A percentile compares a stretch with the other conserved stretches of the same genome.
phyloP scores from a whole-genome alignment of 2,888 invertebrate genomes.

The Rhamnusium bicolor region DNA sequence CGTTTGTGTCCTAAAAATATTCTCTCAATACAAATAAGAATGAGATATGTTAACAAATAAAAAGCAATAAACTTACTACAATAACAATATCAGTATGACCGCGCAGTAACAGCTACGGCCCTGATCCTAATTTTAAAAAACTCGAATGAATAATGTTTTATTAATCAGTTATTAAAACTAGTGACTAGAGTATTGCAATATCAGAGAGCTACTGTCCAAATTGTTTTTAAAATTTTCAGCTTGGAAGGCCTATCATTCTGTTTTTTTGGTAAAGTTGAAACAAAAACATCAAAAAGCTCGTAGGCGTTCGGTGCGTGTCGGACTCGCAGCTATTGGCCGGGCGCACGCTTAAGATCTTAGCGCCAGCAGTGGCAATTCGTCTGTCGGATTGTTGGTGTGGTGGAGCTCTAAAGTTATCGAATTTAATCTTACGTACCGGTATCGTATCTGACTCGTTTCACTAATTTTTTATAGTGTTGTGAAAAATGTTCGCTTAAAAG shows the following conservation, averaged over 20 bases:
- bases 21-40: too few species aligned
- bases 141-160: too few species aligned
- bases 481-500: constrained; percentile 5
- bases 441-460: not conserved
- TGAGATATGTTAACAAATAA: too few species aligned
- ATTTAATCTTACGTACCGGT: constrained; percentile 14
- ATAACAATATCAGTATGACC: too few species aligned
- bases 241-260: not conserved
- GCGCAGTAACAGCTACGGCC: too few species aligned
- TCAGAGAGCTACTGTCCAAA: too few species aligned
- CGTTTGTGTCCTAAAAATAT: too few species aligned
- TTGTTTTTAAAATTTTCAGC: too few species aligned
- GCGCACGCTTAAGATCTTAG: constrained; percentile 60
- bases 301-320: constrained; percentile 59
- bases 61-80: too few species aligned
- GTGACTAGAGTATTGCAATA: too few species aligned
- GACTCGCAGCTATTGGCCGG: constrained; percentile 61
- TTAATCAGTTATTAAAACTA: too few species aligned
- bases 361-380: constrained; percentile 62
- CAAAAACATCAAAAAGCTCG: constrained; percentile 45
- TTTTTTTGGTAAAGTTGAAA: constrained; percentile 15
- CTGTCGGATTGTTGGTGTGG: constrained; percentile 51
- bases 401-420: not conserved
- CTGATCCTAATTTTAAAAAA: too few species aligned
- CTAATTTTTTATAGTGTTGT: not conserved